A percentile compares a stretch with the other conserved stretches of the same genome.
These are phyloP conservation scores for Platysternon megacephalum DNA, from an alignment of 2,113 vertebrate genomes.

Conservation along the genomic window DNA sequence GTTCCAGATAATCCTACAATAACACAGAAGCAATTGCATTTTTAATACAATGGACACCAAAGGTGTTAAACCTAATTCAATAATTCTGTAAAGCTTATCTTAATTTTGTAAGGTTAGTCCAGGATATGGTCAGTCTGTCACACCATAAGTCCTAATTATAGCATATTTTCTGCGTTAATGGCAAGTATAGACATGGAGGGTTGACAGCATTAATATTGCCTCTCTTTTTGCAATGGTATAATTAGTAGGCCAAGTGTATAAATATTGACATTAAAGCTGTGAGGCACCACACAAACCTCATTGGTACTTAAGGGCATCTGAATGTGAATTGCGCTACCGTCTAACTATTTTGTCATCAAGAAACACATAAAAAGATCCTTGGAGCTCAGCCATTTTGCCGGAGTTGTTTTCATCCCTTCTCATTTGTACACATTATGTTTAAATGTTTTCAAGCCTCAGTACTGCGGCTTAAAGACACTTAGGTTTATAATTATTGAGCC, in stretches of 20 bases:
- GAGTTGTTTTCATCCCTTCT: constrained; percentile 66
- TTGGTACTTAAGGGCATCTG: constrained; percentile 60
- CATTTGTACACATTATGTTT: constrained; percentile 49
- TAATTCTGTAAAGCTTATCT: constrained; percentile 4
- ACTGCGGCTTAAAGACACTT: constrained; percentile 25
- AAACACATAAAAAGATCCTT: constrained; percentile 61
- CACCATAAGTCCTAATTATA: constrained; percentile 47
- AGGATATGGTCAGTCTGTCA: constrained; percentile 24
- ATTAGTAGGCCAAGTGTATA: constrained; percentile 74
- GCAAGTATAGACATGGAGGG: constrained; percentile 40
- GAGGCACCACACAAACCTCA: constrained; percentile 55
- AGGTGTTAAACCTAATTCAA: not conserved
- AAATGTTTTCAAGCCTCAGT: constrained; percentile 35
- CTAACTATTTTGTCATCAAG: constrained; percentile 71
- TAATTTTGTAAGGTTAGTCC: not conserved
- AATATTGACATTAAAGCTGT: constrained; percentile 74
- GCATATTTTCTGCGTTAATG: constrained; percentile 59
- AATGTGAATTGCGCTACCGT: constrained; percentile 57
- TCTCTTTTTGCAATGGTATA: constrained; percentile 55
- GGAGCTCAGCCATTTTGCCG: constrained; percentile 59
- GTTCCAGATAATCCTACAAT: not conserved
- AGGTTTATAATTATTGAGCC: constrained; percentile 53
- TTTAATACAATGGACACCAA: not conserved
- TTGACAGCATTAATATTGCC: constrained; percentile 40
- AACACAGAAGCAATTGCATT: not conserved